These are phyloP conservation scores for Acanthisitta chloris DNA, from an alignment of 2,113 vertebrate species.

Conservation along the genomic window DNA sequence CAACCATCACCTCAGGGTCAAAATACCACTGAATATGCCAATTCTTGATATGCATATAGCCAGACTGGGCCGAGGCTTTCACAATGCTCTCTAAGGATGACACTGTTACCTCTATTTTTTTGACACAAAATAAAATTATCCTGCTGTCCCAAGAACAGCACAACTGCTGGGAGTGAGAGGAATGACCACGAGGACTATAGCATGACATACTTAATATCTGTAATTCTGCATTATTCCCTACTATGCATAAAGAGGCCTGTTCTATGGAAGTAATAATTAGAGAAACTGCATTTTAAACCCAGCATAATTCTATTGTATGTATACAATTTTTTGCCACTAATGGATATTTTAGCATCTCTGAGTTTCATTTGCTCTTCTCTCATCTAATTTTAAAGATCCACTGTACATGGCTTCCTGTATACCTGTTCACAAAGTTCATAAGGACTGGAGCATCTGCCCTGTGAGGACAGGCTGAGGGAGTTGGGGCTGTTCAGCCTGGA, in stretches of 20 bases:
- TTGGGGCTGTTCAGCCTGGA: too few species aligned
- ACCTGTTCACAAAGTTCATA: too few species aligned
- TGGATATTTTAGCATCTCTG: background rate
- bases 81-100: background rate
- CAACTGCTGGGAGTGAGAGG: background rate
- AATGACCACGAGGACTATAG: background rate
- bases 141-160: background rate
- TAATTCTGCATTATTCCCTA: background rate
- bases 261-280: background rate
- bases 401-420: fast-evolving
- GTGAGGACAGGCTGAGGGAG: too few species aligned
- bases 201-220: background rate
- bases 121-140: background rate
- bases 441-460: too few species aligned
- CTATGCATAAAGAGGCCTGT: background rate
- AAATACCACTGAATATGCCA: background rate
- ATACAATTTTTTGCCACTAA: background rate
- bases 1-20: background rate
- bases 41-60: background rate
- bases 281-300: background rate
- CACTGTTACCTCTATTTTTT: background rate
- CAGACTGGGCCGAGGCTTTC: background rate
- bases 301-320: background rate
- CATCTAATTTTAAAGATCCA: background rate
- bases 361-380: background rate